Evolutionary conservation across 2,888 invertebrate species (phyloP).

Genomic region (Xanthorhoe spadicearia): DNA sequence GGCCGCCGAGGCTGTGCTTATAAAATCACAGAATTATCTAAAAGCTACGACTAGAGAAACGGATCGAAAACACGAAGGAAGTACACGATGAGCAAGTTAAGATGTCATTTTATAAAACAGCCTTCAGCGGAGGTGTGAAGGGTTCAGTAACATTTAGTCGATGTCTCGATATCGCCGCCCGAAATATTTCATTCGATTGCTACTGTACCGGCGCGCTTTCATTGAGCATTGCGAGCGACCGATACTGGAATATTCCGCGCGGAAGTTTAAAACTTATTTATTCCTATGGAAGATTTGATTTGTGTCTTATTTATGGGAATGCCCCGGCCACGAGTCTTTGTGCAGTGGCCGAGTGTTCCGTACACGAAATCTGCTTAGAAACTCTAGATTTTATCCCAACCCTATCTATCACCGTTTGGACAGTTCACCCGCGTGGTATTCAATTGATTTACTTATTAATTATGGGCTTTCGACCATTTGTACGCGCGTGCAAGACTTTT

Average conservation of each 20-base stretch:
- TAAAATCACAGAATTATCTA: slow-evolving; percentile 69
- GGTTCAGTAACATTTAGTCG: slow-evolving; percentile 79
- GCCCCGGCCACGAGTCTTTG: slow-evolving; percentile 71
- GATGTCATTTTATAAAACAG: slow-evolving; percentile 73
- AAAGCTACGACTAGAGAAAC: slow-evolving; percentile 76
- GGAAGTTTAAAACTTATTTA: slow-evolving; percentile 75
- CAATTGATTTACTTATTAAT: slow-evolving; percentile 81
- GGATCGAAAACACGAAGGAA: slow-evolving; percentile 77
- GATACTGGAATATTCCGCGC: slow-evolving; percentile 64
- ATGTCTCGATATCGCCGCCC: slow-evolving; percentile 75
- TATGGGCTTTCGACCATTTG: slow-evolving; percentile 77
- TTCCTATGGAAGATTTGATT: slow-evolving; percentile 82
- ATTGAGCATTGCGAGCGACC: slow-evolving; percentile 75
- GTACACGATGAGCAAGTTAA: slow-evolving; percentile 78
- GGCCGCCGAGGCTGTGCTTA: slow-evolving; percentile 61
- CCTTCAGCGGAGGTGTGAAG: slow-evolving; percentile 54
- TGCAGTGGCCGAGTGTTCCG: slow-evolving; percentile 66
- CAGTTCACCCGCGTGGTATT: slow-evolving; percentile 67
- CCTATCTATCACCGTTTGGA: slow-evolving; percentile 63
- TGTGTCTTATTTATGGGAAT: slow-evolving; percentile 76
- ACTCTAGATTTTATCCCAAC: slow-evolving; percentile 62
- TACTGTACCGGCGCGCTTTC: slow-evolving; percentile 42
- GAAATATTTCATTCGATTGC: slow-evolving; percentile 63
- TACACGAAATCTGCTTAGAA: slow-evolving; percentile 59
- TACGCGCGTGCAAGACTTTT: slow-evolving; percentile 71